Conservation (phyloP, 2,113 vertebrate genomes). For the Oostethus manadensis region DNA sequence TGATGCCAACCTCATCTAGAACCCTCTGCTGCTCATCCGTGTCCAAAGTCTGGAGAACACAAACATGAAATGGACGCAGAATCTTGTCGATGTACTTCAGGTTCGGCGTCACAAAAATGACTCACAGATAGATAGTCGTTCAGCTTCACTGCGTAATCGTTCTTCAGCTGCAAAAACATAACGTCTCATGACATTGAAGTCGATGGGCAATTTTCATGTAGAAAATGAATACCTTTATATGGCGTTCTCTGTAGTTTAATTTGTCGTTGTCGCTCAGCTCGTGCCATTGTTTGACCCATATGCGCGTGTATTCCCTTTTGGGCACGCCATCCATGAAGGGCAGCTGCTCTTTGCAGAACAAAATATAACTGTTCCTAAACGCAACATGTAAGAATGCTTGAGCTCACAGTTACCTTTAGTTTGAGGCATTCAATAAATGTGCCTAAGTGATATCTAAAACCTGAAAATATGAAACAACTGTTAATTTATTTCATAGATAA, state of each 20-base stretch:
- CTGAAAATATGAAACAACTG: too few species aligned
- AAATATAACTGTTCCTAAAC: conserved; percentile 26
- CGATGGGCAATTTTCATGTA: neutral
- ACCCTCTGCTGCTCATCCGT: neutral
- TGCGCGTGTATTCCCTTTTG: fast-evolving
- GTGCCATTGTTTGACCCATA: conserved; percentile 27
- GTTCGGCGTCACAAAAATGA: neutral
- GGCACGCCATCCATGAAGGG: fast-evolving
- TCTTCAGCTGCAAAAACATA: conserved; percentile 41
- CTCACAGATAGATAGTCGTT: conserved; percentile 10
- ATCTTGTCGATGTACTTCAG: conserved; percentile 2
- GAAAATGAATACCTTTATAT: conserved; percentile 15
- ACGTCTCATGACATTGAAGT: neutral
- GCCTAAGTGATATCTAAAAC: too few species aligned
- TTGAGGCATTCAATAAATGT: too few species aligned
- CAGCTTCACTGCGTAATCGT: neutral
- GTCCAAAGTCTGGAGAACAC: neutral
- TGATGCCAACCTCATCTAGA: neutral
- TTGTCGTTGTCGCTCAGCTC: conserved; percentile 1
- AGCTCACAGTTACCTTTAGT: too few species aligned
- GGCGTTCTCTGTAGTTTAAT: neutral
- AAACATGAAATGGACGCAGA: conserved; percentile 1
- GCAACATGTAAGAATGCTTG: neutral
- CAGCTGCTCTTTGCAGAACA: conserved; percentile 39
- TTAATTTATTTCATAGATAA: too few species aligned